Percentiles rank a stretch among this genome's conserved stretches.
Evolutionary conservation across 2,113 vertebrate species (phyloP).

Genomic region (Glaucomys volans): DNA sequence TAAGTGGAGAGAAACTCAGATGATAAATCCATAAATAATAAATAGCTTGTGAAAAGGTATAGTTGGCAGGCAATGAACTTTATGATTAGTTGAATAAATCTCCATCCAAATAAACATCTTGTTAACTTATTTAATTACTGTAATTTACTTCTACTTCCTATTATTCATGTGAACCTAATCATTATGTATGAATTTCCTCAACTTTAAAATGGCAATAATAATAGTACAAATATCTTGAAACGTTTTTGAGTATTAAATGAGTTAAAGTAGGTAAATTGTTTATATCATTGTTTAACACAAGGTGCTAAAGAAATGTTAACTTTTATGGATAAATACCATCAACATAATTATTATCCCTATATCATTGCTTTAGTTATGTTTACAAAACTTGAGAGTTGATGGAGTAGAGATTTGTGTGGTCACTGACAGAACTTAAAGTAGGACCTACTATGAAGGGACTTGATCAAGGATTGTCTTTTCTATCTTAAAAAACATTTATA

Average conservation of each 20-base stretch:
- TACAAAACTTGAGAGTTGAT: background rate
- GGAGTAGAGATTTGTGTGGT: background rate
- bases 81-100: background rate
- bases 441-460: background rate
- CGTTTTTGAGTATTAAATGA: background rate
- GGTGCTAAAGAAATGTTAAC: background rate
- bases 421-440: background rate
- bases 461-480: background rate
- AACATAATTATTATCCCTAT: background rate
- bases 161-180: background rate
- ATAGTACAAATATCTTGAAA: background rate
- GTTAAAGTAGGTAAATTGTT: background rate
- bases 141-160: background rate
- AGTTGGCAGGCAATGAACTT: background rate
- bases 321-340: background rate
- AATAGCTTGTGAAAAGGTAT: background rate
- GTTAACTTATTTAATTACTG: background rate
- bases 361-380: background rate
- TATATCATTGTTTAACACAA: background rate
- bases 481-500: background rate
- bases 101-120: background rate
- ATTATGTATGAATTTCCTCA: background rate
- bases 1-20: background rate
- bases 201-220: background rate
- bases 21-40: background rate